phyloP scores from a whole-genome alignment of 1,140 invertebrate species.

The Spodoptera litura region DNA sequence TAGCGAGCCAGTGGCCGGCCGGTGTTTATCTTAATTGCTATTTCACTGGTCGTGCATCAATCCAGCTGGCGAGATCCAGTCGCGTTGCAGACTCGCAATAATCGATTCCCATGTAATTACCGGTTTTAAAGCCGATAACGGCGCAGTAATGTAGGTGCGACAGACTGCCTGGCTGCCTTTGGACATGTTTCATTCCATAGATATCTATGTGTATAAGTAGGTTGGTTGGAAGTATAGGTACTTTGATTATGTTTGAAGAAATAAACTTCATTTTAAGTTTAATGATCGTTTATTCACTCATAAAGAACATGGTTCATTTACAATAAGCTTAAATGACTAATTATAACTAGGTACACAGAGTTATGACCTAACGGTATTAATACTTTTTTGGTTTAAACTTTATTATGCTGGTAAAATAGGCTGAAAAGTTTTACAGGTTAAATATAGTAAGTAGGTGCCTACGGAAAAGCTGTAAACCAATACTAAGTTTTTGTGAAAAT shows the following conservation, averaged over 20 bases:
- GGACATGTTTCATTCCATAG: neutral
- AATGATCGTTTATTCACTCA: too few species aligned
- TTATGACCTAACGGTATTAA: too few species aligned
- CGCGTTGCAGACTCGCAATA: constrained; percentile 43
- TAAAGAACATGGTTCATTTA: too few species aligned
- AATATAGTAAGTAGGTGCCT: too few species aligned
- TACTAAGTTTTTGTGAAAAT: too few species aligned
- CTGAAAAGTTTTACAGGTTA: too few species aligned
- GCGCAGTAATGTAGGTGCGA: constrained; percentile 47
- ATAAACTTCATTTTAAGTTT: too few species aligned
- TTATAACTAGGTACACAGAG: too few species aligned
- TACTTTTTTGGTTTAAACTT: neutral
- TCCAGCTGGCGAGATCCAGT: constrained; percentile 48
- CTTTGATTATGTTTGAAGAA: too few species aligned
- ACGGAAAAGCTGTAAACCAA: too few species aligned
- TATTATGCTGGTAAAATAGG: neutral
- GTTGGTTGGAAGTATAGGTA: neutral
- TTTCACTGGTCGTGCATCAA: constrained; percentile 57
- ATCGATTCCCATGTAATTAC: constrained; percentile 66
- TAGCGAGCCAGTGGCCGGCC: constrained; percentile 57
- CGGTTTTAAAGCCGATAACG: constrained; percentile 58
- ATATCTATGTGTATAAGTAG: neutral
- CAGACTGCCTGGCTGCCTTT: constrained; percentile 55
- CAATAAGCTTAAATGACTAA: too few species aligned
- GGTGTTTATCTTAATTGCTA: constrained; percentile 66